Evolutionary conservation across 2,888 invertebrate species (phyloP).

Genomic region (Chymomyza fuscimana): DNA sequence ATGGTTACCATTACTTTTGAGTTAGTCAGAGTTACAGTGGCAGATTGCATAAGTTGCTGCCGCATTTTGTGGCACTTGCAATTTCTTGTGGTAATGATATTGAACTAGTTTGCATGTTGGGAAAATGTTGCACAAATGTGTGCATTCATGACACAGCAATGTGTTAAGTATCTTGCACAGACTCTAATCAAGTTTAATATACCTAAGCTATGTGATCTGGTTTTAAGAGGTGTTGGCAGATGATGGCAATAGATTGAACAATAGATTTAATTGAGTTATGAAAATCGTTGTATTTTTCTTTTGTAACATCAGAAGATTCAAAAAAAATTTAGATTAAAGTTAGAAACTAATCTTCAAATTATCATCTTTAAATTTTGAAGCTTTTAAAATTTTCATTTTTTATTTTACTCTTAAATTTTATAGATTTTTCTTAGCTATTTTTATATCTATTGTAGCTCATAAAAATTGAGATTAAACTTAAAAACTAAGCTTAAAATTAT

Average conservation of each 20-base stretch:
- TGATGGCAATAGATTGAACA: not conserved
- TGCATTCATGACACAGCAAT: not conserved
- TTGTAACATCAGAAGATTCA: too few relatives aligned
- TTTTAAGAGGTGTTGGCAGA: not conserved
- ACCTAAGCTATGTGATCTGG: not conserved
- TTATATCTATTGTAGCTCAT: too few relatives aligned
- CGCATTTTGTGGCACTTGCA: constrained; percentile 7
- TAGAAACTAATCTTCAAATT: too few relatives aligned
- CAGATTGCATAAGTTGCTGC: constrained; percentile 46
- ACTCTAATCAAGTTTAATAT: not conserved
- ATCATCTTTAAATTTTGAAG: too few relatives aligned
- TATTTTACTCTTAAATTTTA: too few relatives aligned
- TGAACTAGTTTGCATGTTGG: constrained; percentile 38
- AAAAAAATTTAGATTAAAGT: too few relatives aligned
- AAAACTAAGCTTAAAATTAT: too few relatives aligned
- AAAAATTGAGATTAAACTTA: too few relatives aligned
- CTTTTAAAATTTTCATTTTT: too few relatives aligned
- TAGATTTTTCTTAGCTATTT: too few relatives aligned
- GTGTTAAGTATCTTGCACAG: not conserved
- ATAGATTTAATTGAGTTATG: too few relatives aligned
- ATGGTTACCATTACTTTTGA: constrained; percentile 9
- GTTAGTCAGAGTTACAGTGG: constrained; percentile 9
- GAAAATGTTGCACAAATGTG: not conserved
- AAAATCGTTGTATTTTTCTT: too few relatives aligned
- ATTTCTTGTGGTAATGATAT: constrained; percentile 38